Conservation (phyloP, 2,888 invertebrate genomes). For the Taphrorychus bicolor region DNA sequence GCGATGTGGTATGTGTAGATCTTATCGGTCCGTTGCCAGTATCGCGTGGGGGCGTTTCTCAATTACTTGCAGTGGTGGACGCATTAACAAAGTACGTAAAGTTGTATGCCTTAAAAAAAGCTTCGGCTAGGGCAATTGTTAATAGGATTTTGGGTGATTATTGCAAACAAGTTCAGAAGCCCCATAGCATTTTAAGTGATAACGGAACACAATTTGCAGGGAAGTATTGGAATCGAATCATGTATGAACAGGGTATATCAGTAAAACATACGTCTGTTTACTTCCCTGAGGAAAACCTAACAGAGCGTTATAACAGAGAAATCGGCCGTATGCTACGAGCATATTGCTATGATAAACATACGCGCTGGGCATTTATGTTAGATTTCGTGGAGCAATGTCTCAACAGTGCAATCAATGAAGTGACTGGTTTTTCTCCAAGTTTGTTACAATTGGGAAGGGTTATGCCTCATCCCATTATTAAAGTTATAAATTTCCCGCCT, state of each 20-base stretch:
- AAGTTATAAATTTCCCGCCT: no score
- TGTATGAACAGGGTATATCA: background rate
- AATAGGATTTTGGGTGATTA: background rate
- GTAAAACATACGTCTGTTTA: background rate
- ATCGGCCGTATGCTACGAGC: no score
- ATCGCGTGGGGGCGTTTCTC: background rate
- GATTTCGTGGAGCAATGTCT: no score
- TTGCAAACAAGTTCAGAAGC: background rate
- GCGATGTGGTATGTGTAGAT: background rate
- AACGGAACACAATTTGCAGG: background rate
- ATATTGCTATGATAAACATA: no score
- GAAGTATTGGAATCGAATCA: background rate
- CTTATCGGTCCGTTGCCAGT: background rate
- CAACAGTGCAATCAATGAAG: no score
- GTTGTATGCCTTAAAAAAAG: background rate
- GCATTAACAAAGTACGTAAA: background rate
- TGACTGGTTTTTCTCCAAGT: no score
- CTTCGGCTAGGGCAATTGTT: background rate
- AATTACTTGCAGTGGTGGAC: no score
- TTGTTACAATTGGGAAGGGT: no score
- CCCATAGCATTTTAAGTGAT: background rate
- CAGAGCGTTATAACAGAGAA: no score
- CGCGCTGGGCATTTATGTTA: no score
- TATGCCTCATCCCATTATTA: no score
- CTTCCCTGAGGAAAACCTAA: no score